These are phyloP conservation scores for Orcinus orca DNA, from an alignment of 2,113 vertebrate genomes.

Conservation along the genomic window DNA sequence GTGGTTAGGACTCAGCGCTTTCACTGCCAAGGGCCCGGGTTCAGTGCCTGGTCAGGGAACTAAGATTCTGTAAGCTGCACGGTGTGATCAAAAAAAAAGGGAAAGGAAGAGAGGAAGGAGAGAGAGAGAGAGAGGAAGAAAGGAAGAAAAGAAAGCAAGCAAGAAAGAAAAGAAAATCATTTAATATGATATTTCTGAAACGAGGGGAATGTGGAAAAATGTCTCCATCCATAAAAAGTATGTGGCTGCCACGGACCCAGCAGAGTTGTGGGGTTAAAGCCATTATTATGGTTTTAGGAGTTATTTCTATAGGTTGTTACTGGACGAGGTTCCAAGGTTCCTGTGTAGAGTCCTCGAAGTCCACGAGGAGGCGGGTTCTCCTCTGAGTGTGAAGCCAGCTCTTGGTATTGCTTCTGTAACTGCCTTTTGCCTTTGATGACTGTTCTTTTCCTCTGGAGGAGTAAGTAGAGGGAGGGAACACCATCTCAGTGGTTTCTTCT, in stretches of 20 bases:
- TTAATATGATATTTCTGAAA: not conserved
- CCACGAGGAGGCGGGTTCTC: not conserved
- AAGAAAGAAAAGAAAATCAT: not conserved
- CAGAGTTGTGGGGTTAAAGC: accelerated
- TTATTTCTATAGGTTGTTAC: slow-evolving; percentile 57
- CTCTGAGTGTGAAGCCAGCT: slow-evolving; percentile 7
- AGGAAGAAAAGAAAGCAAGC: too few species aligned
- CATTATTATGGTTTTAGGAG: slow-evolving; percentile 57
- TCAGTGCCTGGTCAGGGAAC: too few species aligned
- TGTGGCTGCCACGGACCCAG: accelerated
- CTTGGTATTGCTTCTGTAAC: accelerated
- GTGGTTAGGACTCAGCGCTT: too few species aligned
- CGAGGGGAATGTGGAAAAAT: not conserved
- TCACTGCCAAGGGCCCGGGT: too few species aligned
- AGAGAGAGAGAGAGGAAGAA: too few species aligned
- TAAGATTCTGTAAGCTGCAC: too few species aligned
- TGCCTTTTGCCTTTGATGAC: not conserved
- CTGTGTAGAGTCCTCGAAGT: not conserved
- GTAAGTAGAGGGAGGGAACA: not conserved
- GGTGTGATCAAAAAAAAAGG: too few species aligned
- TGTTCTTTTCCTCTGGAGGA: not conserved
- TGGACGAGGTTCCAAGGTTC: not conserved
- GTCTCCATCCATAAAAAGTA: not conserved
- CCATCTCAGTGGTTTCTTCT: slow-evolving; percentile 26
- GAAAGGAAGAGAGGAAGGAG: too few species aligned